A percentile compares a stretch with the other conserved stretches of the same genome.
Conservation (phyloP, 2,888 invertebrate genomes). For the Dugesia japonica region DNA sequence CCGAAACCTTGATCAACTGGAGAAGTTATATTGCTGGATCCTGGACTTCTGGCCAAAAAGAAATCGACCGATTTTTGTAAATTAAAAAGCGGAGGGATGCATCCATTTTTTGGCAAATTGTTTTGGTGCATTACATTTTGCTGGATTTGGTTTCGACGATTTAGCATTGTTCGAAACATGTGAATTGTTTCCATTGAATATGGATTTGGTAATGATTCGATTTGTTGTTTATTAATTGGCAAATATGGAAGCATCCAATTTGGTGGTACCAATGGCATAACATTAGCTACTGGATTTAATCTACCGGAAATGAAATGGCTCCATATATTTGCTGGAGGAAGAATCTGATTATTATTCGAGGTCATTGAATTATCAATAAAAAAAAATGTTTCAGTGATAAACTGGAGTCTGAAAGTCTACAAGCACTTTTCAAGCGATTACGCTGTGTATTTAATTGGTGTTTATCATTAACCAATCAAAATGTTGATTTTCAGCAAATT, state of each 20-base stretch:
- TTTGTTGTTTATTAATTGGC: neutral
- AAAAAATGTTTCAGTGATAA: neutral
- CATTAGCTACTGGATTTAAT: neutral
- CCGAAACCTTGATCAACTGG: neutral
- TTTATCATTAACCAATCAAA: neutral
- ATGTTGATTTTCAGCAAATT: neutral
- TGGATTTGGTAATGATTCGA: conserved; percentile 1
- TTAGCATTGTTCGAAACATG: neutral
- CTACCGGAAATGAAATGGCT: neutral
- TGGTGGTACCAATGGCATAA: neutral
- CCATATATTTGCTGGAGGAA: neutral
- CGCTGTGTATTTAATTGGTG: conserved; percentile 3
- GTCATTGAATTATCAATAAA: neutral
- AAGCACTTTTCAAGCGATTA: conserved; percentile 9
- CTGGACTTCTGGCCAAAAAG: neutral
- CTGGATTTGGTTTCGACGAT: conserved; percentile 14
- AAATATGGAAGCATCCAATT: conserved; percentile 4
- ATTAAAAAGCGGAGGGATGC: neutral
- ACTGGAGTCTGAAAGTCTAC: conserved; percentile 20
- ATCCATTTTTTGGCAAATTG: neutral
- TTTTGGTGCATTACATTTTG: neutral
- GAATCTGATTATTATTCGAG: neutral
- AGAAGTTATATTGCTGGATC: neutral
- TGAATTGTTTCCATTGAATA: neutral
- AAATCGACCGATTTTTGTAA: neutral